Percentiles rank a stretch among this genome's conserved stretches.
These are phyloP conservation scores for Pristionchus entomophagus DNA, from an alignment of 2,888 invertebrate species.

Conservation along the genomic window DNA sequence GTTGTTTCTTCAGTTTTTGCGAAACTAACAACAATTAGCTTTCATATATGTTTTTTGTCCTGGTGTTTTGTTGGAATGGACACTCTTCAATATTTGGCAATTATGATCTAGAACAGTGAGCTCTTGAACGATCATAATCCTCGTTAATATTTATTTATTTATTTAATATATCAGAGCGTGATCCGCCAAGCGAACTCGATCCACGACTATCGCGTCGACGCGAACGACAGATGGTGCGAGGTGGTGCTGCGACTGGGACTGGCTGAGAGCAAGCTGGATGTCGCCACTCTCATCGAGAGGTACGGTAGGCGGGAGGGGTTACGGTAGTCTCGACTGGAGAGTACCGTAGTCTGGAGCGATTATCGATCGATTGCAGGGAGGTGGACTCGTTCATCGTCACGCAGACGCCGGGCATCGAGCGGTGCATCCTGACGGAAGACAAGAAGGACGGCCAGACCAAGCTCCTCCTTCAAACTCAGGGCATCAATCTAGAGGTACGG, in stretches of 20 bases:
- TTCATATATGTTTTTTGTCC: too few species aligned
- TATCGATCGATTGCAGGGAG: conserved; percentile 78
- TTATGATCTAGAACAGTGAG: too few species aligned
- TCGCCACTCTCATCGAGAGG: conserved; percentile 83
- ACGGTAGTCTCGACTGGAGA: background rate
- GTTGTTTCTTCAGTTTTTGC: too few species aligned
- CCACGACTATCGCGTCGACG: conserved; percentile 11
- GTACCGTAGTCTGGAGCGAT: background rate
- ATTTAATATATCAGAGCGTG: conserved; percentile 12
- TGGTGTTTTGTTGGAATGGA: too few species aligned
- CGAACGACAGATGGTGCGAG: conserved; percentile 44
- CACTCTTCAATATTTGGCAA: too few species aligned
- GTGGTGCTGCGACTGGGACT: conserved; percentile 74
- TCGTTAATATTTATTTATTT: too few species aligned
- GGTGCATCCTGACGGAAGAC: conserved; percentile 85
- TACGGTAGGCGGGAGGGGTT: conserved; percentile 45
- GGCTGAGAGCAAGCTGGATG: conserved; percentile 83
- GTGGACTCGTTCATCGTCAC: conserved; percentile 80
- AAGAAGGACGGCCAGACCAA: conserved; percentile 75
- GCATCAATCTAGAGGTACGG: conserved; percentile 87
- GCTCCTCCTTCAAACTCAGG: conserved; percentile 89
- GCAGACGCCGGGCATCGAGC: conserved; percentile 86
- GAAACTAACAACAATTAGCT: too few species aligned
- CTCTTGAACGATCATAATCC: too few species aligned
- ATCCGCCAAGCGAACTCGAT: conserved; percentile 35